Evolutionary conservation across 1,140 invertebrate species (phyloP).

Genomic region (Drosophila mauritiana): DNA sequence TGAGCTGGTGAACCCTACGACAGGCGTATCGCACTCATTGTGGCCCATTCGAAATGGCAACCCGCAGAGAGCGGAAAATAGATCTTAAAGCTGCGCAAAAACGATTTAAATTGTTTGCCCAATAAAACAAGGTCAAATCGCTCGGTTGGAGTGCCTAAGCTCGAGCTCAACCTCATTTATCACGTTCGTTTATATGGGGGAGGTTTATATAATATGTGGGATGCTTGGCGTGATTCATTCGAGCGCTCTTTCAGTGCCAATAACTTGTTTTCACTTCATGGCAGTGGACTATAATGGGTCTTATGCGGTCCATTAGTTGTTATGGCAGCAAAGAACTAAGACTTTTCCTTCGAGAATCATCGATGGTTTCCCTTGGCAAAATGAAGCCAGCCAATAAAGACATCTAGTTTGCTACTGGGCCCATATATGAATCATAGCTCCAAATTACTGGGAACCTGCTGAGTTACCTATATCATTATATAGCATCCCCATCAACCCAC

Average conservation of each 20-base stretch:
- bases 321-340: constrained; percentile 4
- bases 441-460: constrained; percentile 36
- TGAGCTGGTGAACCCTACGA: not conserved
- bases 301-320: constrained; percentile 8
- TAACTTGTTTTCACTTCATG: constrained; percentile 32
- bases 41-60: not conserved
- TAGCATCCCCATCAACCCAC: constrained; percentile 16
- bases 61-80: constrained; percentile 24
- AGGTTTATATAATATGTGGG: constrained; percentile 45
- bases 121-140: constrained; percentile 43
- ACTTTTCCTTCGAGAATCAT: constrained; percentile 27
- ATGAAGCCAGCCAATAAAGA: constrained; percentile 19
- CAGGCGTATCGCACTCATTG: not conserved
- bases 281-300: constrained; percentile 7
- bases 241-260: constrained; percentile 13
- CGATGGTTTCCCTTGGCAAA: constrained; percentile 21
- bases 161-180: constrained; percentile 40
- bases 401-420: constrained; percentile 23
- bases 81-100: constrained; percentile 11
- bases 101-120: constrained; percentile 10
- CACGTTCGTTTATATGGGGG: constrained; percentile 34
- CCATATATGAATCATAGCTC: constrained; percentile 43
- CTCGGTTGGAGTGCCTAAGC: constrained; percentile 30
- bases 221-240: constrained; percentile 34
- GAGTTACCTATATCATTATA: constrained; percentile 18